phyloP scores from a whole-genome alignment of 2,113 vertebrate genomes.

The Microtus pennsylvanicus region DNA sequence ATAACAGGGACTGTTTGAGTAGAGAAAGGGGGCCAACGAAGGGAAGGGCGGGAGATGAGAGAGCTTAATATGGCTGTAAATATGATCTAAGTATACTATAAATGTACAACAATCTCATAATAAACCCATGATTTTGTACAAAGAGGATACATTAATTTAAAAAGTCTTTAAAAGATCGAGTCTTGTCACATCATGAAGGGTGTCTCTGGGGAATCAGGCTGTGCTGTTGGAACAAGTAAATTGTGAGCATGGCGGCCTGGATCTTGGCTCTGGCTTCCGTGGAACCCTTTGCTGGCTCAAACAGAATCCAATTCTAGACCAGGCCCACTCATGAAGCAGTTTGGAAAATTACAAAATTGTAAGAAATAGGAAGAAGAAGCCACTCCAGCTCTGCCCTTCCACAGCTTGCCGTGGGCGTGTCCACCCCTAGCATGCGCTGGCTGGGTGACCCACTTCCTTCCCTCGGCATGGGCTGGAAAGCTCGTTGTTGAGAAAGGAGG shows the following conservation, averaged over 20 bases:
- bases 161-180: background rate
- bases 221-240: background rate
- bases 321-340: background rate
- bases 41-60: background rate
- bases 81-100: background rate
- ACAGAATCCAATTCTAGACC: background rate
- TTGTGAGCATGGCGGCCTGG: background rate
- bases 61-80: background rate
- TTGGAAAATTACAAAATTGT: background rate
- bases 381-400: background rate
- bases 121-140: background rate
- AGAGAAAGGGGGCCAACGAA: background rate
- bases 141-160: background rate
- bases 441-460: background rate
- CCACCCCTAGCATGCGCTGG: background rate
- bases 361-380: background rate
- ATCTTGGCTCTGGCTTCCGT: background rate
- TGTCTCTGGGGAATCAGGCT: background rate
- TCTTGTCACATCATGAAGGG: background rate
- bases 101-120: background rate
- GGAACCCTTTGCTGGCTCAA: no score
- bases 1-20: background rate
- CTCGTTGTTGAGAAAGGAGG: background rate
- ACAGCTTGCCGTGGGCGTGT: background rate
- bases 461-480: background rate